These are phyloP conservation scores for Vimba vimba DNA, from an alignment of 2,113 vertebrate genomes.

Conservation along the genomic window DNA sequence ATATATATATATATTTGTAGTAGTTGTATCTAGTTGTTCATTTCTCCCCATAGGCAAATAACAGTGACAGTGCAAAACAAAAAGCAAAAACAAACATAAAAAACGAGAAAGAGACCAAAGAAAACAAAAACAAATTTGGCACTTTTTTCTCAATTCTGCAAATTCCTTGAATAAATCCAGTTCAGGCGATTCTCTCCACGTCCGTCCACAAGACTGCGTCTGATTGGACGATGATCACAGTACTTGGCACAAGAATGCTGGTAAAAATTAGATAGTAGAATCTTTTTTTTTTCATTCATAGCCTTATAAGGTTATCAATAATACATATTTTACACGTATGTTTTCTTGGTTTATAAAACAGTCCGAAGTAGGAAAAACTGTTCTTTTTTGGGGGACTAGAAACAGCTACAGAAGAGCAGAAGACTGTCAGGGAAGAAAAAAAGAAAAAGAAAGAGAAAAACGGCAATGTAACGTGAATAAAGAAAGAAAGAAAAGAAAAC, in stretches of 20 bases:
- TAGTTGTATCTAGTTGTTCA: slow-evolving; percentile 54
- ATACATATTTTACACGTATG: slow-evolving; percentile 78
- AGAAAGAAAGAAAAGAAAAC: neutral
- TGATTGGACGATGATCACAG: slow-evolving; percentile 78
- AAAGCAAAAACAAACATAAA: slow-evolving; percentile 23
- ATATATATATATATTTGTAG: slow-evolving; percentile 49
- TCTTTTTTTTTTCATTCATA: slow-evolving; percentile 75
- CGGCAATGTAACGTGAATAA: neutral
- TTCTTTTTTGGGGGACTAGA: slow-evolving; percentile 71
- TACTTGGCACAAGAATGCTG: slow-evolving; percentile 84
- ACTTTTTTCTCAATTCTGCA: slow-evolving; percentile 77
- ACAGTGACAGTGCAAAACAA: slow-evolving; percentile 70
- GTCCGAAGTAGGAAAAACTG: slow-evolving; percentile 75
- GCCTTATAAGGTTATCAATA: slow-evolving; percentile 79
- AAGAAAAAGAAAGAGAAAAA: slow-evolving; percentile 49
- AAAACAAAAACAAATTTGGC: slow-evolving; percentile 75
- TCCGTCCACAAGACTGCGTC: slow-evolving; percentile 69
- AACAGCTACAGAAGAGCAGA: slow-evolving; percentile 52
- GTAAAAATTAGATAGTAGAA: slow-evolving; percentile 84
- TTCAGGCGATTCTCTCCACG: slow-evolving; percentile 69
- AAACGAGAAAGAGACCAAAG: slow-evolving; percentile 56
- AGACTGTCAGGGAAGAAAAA: slow-evolving; percentile 51
- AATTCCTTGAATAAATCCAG: slow-evolving; percentile 75
- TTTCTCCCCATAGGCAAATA: slow-evolving; percentile 71
- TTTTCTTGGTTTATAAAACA: slow-evolving; percentile 76